Conservation (phyloP, 2,797 vertebrate genomes). For the Eospalax fontanierii region DNA sequence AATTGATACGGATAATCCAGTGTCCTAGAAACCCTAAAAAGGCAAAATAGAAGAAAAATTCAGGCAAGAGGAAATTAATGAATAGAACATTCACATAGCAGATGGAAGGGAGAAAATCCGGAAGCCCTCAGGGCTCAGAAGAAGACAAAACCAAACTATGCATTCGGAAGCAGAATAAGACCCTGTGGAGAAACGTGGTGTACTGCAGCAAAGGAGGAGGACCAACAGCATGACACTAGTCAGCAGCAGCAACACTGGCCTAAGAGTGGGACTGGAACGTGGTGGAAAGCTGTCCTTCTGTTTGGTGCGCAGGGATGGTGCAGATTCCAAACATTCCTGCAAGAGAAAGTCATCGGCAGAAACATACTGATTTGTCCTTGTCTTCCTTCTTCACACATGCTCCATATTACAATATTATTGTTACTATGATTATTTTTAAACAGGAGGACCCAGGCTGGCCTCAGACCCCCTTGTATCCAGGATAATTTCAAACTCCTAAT, state of each 20-base stretch:
- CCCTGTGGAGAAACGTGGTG: neutral
- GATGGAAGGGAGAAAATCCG: neutral
- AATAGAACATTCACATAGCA: neutral
- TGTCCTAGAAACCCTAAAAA: neutral
- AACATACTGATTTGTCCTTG: too few relatives aligned
- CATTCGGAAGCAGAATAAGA: neutral
- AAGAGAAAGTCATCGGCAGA: too few relatives aligned
- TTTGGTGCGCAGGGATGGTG: neutral
- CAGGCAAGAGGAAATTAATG: neutral
- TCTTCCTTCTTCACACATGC: too few relatives aligned
- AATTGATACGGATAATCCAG: neutral
- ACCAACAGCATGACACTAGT: neutral
- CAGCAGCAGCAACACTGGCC: neutral
- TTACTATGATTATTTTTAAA: too few relatives aligned
- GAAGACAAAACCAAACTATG: neutral
- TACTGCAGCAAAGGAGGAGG: neutral
- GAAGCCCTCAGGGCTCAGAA: neutral
- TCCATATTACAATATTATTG: too few relatives aligned
- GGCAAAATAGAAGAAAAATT: neutral
- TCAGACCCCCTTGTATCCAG: too few relatives aligned
- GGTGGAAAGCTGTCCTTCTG: constrained; percentile 4
- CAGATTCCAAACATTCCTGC: neutral
- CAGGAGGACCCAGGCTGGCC: neutral
- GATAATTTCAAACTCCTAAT: neutral
- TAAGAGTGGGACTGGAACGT: neutral